phyloP scores from a whole-genome alignment of 2,797 vertebrate species.

The Mallotus villosus region DNA sequence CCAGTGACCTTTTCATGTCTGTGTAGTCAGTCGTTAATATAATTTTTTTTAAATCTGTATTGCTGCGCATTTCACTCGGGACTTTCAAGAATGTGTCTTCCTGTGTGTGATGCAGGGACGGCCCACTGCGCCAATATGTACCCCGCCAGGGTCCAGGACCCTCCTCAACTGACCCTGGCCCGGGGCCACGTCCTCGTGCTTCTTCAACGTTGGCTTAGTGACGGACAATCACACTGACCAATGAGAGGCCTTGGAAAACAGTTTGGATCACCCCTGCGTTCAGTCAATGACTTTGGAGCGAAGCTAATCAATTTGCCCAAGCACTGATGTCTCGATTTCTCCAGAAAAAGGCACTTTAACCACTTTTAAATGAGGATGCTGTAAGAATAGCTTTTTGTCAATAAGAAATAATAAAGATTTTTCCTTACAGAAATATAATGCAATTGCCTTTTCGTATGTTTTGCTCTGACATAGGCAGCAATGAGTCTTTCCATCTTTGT shows the following conservation, averaged over 20 bases:
- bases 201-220: conserved; percentile 56
- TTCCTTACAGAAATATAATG: background rate
- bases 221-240: background rate
- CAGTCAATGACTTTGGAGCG: conserved; percentile 9
- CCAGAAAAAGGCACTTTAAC: conserved; percentile 37
- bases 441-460: conserved; percentile 1
- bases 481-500: background rate
- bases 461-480: background rate
- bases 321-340: conserved; percentile 21
- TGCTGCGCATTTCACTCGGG: conserved; percentile 8
- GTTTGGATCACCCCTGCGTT: background rate
- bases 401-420: conserved; percentile 35
- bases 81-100: background rate
- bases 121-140: conserved; percentile 80
- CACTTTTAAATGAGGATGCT: conserved; percentile 13
- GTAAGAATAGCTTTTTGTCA: background rate
- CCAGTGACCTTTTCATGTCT: background rate
- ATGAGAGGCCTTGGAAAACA: conserved; percentile 9
- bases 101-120: conserved; percentile 60
- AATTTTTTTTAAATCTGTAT: too few species aligned
- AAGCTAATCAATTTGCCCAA: conserved; percentile 10
- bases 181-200: conserved; percentile 59
- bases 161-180: conserved; percentile 62
- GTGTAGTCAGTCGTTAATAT: background rate
- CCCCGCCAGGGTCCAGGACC: conserved; percentile 67